Percentiles rank a stretch among this genome's conserved stretches.
These are phyloP conservation scores for Stigmatopora nigra DNA, from an alignment of 2,113 vertebrate species.

Conservation along the genomic window DNA sequence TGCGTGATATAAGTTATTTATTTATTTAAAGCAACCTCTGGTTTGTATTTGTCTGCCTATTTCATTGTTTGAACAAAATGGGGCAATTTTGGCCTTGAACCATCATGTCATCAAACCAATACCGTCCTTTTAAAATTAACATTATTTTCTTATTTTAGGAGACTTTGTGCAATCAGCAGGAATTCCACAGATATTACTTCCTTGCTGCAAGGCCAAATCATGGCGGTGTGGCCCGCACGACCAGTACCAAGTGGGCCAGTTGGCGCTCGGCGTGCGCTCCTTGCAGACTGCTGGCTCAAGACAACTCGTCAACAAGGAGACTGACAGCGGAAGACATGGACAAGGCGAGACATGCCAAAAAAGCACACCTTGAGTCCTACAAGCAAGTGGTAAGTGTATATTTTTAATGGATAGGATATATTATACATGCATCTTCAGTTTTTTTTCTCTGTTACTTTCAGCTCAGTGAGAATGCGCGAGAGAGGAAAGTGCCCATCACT, in stretches of 20 bases:
- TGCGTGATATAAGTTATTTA: too few species aligned
- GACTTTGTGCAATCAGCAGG: slow-evolving; percentile 7
- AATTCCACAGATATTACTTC: slow-evolving; percentile 17
- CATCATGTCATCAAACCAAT: too few species aligned
- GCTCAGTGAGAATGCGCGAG: slow-evolving; percentile 89
- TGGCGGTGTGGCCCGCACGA: not conserved
- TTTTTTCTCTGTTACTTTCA: slow-evolving; percentile 29
- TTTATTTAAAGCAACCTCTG: too few species aligned
- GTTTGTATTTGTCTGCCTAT: too few species aligned
- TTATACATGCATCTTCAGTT: not conserved
- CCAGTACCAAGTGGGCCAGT: slow-evolving; percentile 10
- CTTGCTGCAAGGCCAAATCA: not conserved
- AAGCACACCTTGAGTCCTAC: slow-evolving; percentile 78
- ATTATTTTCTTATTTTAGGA: slow-evolving; percentile 14
- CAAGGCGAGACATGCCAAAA: slow-evolving; percentile 87
- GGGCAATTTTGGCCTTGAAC: too few species aligned
- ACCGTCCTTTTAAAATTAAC: not conserved
- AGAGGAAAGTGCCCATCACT: slow-evolving; percentile 92
- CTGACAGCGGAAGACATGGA: slow-evolving; percentile 92
- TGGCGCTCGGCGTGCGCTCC: slow-evolving; percentile 44
- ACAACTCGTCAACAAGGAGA: slow-evolving; percentile 81
- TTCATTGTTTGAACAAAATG: too few species aligned
- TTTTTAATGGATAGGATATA: not conserved
- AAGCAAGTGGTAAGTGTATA: slow-evolving; percentile 82
- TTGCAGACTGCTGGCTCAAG: slow-evolving; percentile 59